Percentiles rank a stretch among this genome's conserved stretches.
These are phyloP conservation scores for Canis aureus DNA, from an alignment of 2,113 vertebrate genomes.

Conservation along the genomic window DNA sequence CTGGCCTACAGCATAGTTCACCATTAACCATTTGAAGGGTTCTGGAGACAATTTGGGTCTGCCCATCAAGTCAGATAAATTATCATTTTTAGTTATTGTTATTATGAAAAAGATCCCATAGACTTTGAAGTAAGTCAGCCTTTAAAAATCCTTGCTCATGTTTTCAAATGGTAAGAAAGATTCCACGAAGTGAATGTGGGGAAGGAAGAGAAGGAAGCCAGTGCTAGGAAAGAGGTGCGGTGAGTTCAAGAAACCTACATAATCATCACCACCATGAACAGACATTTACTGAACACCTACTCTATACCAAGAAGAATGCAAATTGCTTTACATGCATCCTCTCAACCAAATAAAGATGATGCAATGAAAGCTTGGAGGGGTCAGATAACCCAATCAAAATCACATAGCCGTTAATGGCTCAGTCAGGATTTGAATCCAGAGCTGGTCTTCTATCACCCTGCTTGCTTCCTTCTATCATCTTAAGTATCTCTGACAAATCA, in stretches of 20 bases:
- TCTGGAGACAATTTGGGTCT: not conserved
- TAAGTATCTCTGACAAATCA: not conserved
- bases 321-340: accelerated
- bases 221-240: not conserved
- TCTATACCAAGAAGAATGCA: not conserved
- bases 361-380: not conserved
- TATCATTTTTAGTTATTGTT: not conserved
- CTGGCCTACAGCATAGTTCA: not conserved
- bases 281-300: too few relatives aligned
- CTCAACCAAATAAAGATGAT: too few relatives aligned
- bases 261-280: too few relatives aligned
- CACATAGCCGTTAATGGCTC: not conserved
- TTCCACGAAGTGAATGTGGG: not conserved
- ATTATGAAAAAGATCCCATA: not conserved
- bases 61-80: not conserved
- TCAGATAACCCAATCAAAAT: not conserved
- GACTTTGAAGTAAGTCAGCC: not conserved
- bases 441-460: not conserved
- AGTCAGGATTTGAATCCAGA: not conserved
- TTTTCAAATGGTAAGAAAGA: not conserved
- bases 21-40: not conserved
- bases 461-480: not conserved
- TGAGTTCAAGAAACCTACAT: not conserved
- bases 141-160: not conserved
- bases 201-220: not conserved